These are phyloP conservation scores for Nomada ruficornis DNA, from an alignment of 2,888 invertebrate species.

Conservation along the genomic window DNA sequence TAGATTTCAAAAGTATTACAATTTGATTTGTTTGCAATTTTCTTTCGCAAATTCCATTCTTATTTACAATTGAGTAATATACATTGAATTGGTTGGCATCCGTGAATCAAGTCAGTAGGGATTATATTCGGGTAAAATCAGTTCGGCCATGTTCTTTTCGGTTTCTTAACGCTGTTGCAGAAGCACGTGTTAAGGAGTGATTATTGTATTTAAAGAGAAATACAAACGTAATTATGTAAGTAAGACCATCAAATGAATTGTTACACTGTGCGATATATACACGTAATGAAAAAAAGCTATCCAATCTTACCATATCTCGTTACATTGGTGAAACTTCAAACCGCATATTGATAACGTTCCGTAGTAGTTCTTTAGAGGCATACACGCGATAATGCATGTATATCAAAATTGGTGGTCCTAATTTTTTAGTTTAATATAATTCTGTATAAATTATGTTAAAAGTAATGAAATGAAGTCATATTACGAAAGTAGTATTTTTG, in stretches of 20 bases:
- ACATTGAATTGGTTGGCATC: constrained; percentile 38
- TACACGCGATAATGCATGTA: not conserved
- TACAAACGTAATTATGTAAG: constrained; percentile 74
- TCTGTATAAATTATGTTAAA: not conserved
- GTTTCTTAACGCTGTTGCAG: constrained; percentile 74
- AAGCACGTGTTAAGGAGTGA: constrained; percentile 80
- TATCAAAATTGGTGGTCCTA: not conserved
- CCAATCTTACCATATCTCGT: not conserved
- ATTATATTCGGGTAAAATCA: constrained; percentile 42
- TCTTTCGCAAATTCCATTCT: not conserved
- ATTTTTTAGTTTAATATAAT: not conserved
- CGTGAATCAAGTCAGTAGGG: constrained; percentile 24
- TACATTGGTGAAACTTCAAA: not conserved
- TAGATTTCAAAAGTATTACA: not conserved
- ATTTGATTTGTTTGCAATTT: not conserved
- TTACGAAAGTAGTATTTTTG: not conserved
- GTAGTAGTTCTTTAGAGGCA: not conserved
- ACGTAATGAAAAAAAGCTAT: constrained; percentile 9
- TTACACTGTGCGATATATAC: not conserved
- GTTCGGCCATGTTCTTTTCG: constrained; percentile 73
- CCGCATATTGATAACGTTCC: not conserved
- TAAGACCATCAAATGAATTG: constrained; percentile 32
- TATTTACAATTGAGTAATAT: constrained; percentile 3
- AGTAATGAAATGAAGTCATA: not conserved
- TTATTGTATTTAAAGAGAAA: constrained; percentile 77